These are phyloP conservation scores for Lutjanus argentimaculatus DNA, from an alignment of 2,797 vertebrate genomes.

Conservation along the genomic window DNA sequence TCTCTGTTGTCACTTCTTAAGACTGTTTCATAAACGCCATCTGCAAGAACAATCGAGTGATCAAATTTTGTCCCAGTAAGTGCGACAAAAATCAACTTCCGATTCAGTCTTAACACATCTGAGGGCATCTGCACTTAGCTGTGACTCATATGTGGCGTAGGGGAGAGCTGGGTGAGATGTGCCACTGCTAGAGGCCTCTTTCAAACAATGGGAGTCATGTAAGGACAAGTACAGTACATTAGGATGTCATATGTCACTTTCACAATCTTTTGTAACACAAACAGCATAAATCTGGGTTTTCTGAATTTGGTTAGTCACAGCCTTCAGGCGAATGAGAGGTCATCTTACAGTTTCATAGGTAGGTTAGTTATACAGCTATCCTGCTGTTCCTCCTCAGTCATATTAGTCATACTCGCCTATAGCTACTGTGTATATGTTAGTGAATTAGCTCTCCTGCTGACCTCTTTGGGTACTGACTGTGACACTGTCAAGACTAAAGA, in stretches of 20 bases:
- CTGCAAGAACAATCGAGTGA: not conserved
- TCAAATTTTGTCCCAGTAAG: not conserved
- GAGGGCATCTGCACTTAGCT: not conserved
- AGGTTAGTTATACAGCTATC: not conserved
- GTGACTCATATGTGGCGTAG: not conserved
- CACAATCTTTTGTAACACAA: not conserved
- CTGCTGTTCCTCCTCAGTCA: not conserved
- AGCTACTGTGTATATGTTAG: not conserved
- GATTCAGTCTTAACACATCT: not conserved
- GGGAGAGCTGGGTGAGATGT: not conserved
- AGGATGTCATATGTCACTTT: not conserved
- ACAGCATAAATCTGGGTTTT: not conserved
- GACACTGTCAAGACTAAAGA: not conserved
- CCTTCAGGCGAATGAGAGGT: not conserved
- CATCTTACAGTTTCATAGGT: not conserved
- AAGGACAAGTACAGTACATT: too few relatives aligned
- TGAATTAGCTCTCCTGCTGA: not conserved
- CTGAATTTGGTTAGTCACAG: not conserved
- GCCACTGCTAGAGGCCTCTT: not conserved
- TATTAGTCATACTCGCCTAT: not conserved
- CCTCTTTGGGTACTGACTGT: too few relatives aligned
- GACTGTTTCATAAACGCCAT: not conserved
- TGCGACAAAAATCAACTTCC: not conserved
- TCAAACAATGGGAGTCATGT: not conserved
- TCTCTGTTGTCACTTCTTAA: too few relatives aligned